Base-by-base conservation (phyloP, 2,888 invertebrate genomes). In the Chaetogeoica ovagalla region DNA sequence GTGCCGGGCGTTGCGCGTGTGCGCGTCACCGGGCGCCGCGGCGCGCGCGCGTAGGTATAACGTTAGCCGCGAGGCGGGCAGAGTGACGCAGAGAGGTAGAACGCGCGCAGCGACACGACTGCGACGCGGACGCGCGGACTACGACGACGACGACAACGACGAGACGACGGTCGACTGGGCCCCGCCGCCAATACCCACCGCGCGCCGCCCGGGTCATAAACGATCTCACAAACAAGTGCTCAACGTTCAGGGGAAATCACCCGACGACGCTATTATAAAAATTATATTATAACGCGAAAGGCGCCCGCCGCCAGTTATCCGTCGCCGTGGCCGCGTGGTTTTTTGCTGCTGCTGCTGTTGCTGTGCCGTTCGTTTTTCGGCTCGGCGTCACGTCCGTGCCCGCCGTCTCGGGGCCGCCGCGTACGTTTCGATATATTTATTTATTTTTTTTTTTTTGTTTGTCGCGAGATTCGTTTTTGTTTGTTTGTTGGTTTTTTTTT, bases 91-190 rank as follows among this genome's bases (percentile, higher is more conserved):
- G 43, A 66, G 79, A 69, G 82, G 66, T 62, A 74, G 87, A 60
- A 59, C 66, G 23, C 57, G 52, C 48, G 68, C 39, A 55, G 59
- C 43, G 52, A 57, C 60, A 21, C 39, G 59, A 15, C 86, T 86
- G 82, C 83, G 86, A 88, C 87, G 88, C 63, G 88, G 87, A 87
- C 63, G 88, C 63, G 88, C 88, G 86, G 86, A 87, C 88, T 87
- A 88, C 86, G 86, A 86, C 75, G 65, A 55, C 57, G 87, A 86
- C 86, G 87, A 86, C 86, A 4, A 30, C 30, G 30, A 30, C 30
- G 30, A 30, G 86, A 85, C 85, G 85, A 55, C 74, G n/a, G 85
- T 85, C 86, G 86, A 86, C 86, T 85, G 83, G 82, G 83, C 83
- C 82, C 81, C 84, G 84, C 85, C 85, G 86, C 85, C 85, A 86